Base-by-base conservation (phyloP, 2,113 vertebrate species). In the Montifringilla adamsi region DNA sequence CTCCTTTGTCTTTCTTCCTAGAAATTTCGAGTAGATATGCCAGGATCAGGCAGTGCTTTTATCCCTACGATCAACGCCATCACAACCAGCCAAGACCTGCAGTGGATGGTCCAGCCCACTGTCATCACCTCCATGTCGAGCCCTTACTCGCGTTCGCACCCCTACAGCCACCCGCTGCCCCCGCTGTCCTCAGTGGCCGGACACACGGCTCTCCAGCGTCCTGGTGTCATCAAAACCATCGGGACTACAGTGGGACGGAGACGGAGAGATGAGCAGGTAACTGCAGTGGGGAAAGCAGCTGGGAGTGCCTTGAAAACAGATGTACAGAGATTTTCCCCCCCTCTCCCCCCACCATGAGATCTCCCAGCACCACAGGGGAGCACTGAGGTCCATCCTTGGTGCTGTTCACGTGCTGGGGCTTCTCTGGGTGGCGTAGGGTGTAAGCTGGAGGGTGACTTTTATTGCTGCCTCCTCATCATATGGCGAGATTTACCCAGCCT, bases 51-150 rank as follows among this genome's bases (percentile, higher is more conserved):
- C 98, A 99, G 99, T 69, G 99, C 99, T 98, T 99, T 99, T 94
- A 99, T 99, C 85, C 99, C 99, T 31, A 99, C 99, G 22, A 99
- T 99, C 97, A 99, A 99, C 97, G 99, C 99, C 97, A 99, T 99
- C 97, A 99, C 99, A 27, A 99, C 99, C 95, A 99, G 99, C 98
- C 99, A 99, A 97, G 99, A 99, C 98, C 98, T 99, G 60, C 99
- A 99, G 99, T 99, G 99, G 99, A 99, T 99, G 99, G 99, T 99
- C 43, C 99, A 99, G 97, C 99, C 99, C 89, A 99, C 99, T 0
- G 99, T 99, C 89, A 99, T 99, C 98, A 99, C 99, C 94, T 99
- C 99, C 97, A 99, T 99, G 99, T 99, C 99, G 75, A 99, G 98
- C 97, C 99, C 99, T 1, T 99, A 99, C 94, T 97, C 99, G 1